Evolutionary conservation across 1,140 invertebrate genomes (phyloP).

Genomic region (Pseudomyrmex pallidus): DNA sequence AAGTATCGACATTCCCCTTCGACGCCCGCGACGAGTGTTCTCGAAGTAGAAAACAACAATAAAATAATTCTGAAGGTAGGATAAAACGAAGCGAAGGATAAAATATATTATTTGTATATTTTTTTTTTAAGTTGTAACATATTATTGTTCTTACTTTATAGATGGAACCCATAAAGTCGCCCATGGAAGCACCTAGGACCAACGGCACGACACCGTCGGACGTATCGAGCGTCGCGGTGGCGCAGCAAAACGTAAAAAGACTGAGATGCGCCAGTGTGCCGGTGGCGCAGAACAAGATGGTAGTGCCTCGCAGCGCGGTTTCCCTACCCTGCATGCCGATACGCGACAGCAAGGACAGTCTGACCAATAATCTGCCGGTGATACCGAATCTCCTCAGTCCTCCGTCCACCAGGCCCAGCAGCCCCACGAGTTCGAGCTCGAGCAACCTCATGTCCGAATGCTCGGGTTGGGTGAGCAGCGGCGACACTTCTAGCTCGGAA

Average conservation of each 20-base stretch:
- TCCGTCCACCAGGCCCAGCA: slow-evolving; percentile 81
- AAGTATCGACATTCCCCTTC: slow-evolving; percentile 70
- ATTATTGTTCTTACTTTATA: neutral
- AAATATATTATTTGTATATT: neutral
- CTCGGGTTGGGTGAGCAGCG: slow-evolving; percentile 91
- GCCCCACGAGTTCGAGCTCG: slow-evolving; percentile 86
- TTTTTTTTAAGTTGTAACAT: neutral
- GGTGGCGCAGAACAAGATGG: slow-evolving; percentile 81
- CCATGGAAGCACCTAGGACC: slow-evolving; percentile 68
- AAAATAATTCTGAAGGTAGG: slow-evolving; percentile 80
- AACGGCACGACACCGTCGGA: slow-evolving; percentile 72
- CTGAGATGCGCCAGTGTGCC: slow-evolving; percentile 84
- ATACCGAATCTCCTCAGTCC: slow-evolving; percentile 80
- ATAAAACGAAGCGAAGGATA: too few species aligned
- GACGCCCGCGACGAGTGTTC: slow-evolving; percentile 69
- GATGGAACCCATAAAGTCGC: slow-evolving; percentile 77
- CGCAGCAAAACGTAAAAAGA: slow-evolving; percentile 77
- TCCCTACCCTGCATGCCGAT: slow-evolving; percentile 84
- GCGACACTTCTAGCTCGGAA: slow-evolving; percentile 85
- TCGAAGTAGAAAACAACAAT: slow-evolving; percentile 83
- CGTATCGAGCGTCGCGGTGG: slow-evolving; percentile 46
- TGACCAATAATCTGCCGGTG: slow-evolving; percentile 73
- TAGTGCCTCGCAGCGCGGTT: slow-evolving; percentile 82
- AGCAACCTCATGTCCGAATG: slow-evolving; percentile 90
- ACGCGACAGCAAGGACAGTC: slow-evolving; percentile 79